Percentiles rank a stretch among this genome's conserved stretches.
Conservation (phyloP, 1,140 invertebrate genomes). For the Mesaphorura yosii region DNA sequence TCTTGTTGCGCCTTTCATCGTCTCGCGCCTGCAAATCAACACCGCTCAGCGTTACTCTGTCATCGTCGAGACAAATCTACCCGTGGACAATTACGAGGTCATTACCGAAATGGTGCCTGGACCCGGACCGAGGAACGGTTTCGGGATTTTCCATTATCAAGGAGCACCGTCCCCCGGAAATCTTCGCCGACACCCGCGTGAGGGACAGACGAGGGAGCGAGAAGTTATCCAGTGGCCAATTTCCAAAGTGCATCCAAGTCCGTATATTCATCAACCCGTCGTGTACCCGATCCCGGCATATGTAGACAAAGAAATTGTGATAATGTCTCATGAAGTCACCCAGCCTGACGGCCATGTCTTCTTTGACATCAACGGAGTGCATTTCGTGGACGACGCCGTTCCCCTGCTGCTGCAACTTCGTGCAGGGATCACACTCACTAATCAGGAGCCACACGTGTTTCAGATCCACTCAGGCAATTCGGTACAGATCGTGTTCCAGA, state of each 20-base stretch:
- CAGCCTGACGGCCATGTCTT: background rate
- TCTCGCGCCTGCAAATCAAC: background rate
- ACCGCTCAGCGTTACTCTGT: conserved; percentile 9
- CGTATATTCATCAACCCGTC: background rate
- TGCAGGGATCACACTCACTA: conserved; percentile 1
- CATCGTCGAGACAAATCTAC: conserved; percentile 1
- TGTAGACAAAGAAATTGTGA: background rate
- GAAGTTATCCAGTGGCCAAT: background rate
- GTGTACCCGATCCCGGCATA: background rate
- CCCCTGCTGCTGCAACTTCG: background rate
- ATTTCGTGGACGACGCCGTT: conserved; percentile 1
- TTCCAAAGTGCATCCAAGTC: background rate
- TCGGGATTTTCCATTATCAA: background rate
- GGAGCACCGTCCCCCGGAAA: background rate
- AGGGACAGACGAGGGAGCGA: background rate
- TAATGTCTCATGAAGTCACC: background rate
- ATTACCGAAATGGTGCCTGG: background rate
- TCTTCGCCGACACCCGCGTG: no score
- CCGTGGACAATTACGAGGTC: conserved; percentile 3
- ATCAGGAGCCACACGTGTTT: conserved; percentile 14
- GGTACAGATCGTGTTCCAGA: conserved; percentile 21
- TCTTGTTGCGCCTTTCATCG: background rate
- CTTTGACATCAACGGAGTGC: conserved; percentile 10
- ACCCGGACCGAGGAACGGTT: conserved; percentile 2
- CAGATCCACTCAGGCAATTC: conserved; percentile 10